Base-by-base conservation (phyloP, 2,113 vertebrate species). In the Danio rerio region DNA sequence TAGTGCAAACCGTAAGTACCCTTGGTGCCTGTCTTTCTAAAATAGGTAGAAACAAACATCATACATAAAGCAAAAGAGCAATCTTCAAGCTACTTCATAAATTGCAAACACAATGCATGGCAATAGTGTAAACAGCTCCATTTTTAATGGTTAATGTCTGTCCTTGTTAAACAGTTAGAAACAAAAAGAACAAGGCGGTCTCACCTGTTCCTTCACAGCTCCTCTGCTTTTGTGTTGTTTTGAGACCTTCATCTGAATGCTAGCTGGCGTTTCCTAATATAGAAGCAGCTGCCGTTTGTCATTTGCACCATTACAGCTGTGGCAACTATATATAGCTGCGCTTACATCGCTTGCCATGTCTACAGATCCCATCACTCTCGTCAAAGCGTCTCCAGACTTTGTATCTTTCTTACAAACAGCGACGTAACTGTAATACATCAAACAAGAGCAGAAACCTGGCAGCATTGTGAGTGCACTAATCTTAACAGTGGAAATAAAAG, bases 301-400 rank as follows among this genome's bases (percentile, higher is more conserved):
- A 81, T 79, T 84, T 71, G 89, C 86, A 84, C 89, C 85, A 78
- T 89, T 86, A 71, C 15, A 83, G 88, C 86, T 83, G 86, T 73
- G 72, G 88, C 86, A 89, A 92, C 90, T 92, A 91, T 92, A 89
- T 90, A 87, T 87, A 87, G 86, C 86, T 89, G 87, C 20, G 86
- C 85, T 87, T 87, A 81, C 87, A 81, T 88, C 89, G 87, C 72
- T 90, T 91, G 89, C 92, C 90, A 92, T 89, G 90, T 90, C 92
- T 91, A 89, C 86, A 86, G 88, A 90, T 90, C 91, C 87, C 87
- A 87, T 89, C 86, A 86, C 10, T 18, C 86, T 89, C 87, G 89
- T 91, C 92, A 92, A 86, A 89, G 75, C 75, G 78, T 53, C 77
- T 85, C 81, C 83, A 79, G 87, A 83, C 87, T 89, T 63, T 87